Evolutionary conservation across 2,113 vertebrate genomes (phyloP).

Genomic region (Myrmecobius fasciatus): DNA sequence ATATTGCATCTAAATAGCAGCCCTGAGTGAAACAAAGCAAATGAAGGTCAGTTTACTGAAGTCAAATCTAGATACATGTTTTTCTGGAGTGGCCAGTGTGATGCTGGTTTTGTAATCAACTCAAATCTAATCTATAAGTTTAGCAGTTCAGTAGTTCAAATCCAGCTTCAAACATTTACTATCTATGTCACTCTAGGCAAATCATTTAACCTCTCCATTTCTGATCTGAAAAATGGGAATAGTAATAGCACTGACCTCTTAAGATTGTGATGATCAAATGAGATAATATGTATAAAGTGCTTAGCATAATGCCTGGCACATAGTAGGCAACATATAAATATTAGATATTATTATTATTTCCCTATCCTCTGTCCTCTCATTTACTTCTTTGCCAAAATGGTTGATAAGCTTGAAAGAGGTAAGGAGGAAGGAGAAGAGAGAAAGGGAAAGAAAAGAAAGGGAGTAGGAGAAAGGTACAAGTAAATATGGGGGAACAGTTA

Average conservation of each 20-base stretch:
- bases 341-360: neutral
- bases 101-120: too few species aligned
- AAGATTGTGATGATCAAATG: neutral
- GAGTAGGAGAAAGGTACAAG: neutral
- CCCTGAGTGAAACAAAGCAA: too few species aligned
- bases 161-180: neutral
- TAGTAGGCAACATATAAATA: neutral
- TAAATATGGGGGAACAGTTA: neutral
- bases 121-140: too few species aligned
- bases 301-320: neutral
- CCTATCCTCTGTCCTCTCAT: neutral
- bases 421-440: neutral
- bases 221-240: neutral
- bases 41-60: too few species aligned
- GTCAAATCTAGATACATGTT: too few species aligned
- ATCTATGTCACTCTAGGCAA: neutral
- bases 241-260: neutral
- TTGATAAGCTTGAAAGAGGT: neutral
- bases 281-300: neutral
- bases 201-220: neutral
- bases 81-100: too few species aligned
- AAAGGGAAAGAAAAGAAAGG: neutral
- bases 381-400: neutral
- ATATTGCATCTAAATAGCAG: too few species aligned
- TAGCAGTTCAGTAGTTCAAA: neutral